A percentile compares a stretch with the other conserved stretches of the same genome.
Evolutionary conservation across 1,140 invertebrate genomes (phyloP).

Genomic region (Sesamia nonagrioides): DNA sequence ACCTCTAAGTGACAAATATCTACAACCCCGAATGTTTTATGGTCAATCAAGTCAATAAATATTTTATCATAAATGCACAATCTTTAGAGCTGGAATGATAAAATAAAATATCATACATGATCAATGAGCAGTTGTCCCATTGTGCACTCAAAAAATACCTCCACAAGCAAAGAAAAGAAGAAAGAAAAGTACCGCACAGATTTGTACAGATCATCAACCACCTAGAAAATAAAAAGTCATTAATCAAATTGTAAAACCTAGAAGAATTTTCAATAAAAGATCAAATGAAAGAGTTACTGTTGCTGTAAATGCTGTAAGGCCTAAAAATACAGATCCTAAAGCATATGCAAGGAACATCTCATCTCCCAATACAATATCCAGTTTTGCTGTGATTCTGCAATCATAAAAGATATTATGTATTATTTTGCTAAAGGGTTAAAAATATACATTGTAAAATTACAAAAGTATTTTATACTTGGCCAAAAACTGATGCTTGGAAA

Average conservation of each 20-base stretch:
- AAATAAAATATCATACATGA: conserved; percentile 65
- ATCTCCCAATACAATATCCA: conserved; percentile 72
- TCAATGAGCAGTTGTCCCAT: conserved; percentile 77
- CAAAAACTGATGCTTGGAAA: conserved; percentile 68
- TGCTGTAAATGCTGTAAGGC: conserved; percentile 74
- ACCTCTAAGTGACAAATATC: no score
- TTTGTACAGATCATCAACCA: conserved; percentile 73
- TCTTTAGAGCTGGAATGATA: no score
- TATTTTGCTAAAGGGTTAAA: not conserved
- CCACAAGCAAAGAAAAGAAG: conserved; percentile 71
- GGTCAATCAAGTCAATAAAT: no score
- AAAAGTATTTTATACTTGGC: conserved; percentile 60
- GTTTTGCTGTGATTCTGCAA: conserved; percentile 71
- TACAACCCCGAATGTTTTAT: no score
- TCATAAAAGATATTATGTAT: conserved; percentile 8
- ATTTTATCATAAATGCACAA: no score
- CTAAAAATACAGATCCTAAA: conserved; percentile 75
- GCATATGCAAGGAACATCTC: conserved; percentile 75
- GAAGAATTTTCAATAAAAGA: not conserved
- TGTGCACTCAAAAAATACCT: conserved; percentile 72
- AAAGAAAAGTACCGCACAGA: conserved; percentile 72
- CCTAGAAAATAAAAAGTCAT: conserved; percentile 59
- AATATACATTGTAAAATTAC: no score
- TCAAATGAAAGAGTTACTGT: conserved; percentile 59
- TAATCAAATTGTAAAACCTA: not conserved